Evolutionary conservation across 2,797 vertebrate species (phyloP), one percentile per base, ranked within the genome.

Genomic region (Meda fulgida): DNA sequence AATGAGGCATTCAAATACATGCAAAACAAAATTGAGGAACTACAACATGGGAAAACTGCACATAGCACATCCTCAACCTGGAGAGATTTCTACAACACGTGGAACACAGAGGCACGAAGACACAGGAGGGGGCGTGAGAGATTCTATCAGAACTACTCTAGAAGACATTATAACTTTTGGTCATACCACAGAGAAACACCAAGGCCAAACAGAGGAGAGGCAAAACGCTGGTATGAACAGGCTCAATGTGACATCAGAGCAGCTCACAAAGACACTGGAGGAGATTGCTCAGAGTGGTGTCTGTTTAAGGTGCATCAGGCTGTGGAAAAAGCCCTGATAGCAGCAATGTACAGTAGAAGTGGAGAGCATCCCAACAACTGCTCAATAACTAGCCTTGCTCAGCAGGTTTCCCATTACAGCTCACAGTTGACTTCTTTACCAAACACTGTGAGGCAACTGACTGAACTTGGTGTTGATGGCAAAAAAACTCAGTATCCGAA

Each of bases 251-350:
- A 97, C 89, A 90, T 96, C 16, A 81, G 51, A 14, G 94, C 96
- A 26, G 95, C 95, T 58, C 7, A 86, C 38, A 91, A 90, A 13
- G 93, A 94, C 48, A 87, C 40, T 4, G 89, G 83, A 23, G 87
- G 80, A 5, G 76, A 66, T 0, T 93, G 89, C 86, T 94, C 94
- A 3, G 96, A 97, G 85, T 97, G 96, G 96, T 93, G 95, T 89
- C 91, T 96, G 21, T 96, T 95, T 88, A 97, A 96, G 91, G 90
- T 95, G 53, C 95, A 96, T 75, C 95, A 96, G 85, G 95, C 94
- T 2, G 92, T 96, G 77, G 93, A 96, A 88, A 96, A 97, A 87
- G 92, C 95, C 77, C 92, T 96, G 66, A 93, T 89, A 31, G 95
- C 95, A 26, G 94, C 93, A 34, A 88, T 88, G 70, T 96, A 94